Conservation (phyloP, 2,888 invertebrate genomes). For the Lycophotia porphyrea region DNA sequence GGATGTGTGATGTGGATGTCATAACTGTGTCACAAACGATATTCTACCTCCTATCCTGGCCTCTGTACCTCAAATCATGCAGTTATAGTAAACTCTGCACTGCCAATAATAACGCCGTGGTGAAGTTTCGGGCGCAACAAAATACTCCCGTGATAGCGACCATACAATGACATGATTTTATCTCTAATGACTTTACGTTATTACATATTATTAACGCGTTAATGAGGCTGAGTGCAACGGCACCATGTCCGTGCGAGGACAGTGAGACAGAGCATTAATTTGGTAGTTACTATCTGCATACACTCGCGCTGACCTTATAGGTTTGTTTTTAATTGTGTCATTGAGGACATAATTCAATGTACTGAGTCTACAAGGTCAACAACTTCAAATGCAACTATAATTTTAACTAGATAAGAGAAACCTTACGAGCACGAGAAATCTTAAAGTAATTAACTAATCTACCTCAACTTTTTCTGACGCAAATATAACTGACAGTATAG, state of each 20-base stretch:
- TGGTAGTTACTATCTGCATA: neutral
- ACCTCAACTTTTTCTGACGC: slow-evolving; percentile 6
- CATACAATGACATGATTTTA: no score
- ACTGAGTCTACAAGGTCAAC: slow-evolving; percentile 3
- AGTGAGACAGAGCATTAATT: slow-evolving; percentile 17
- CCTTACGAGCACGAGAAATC: neutral
- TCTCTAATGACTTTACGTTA: neutral
- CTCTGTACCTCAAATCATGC: neutral
- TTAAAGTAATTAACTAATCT: slow-evolving; percentile 25
- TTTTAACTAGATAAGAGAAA: neutral
- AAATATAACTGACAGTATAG: slow-evolving; percentile 10
- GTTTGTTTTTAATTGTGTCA: neutral
- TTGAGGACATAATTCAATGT: slow-evolving; percentile 4
- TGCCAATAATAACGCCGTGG: neutral
- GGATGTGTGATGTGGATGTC: neutral
- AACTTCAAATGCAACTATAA: neutral
- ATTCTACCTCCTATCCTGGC: neutral
- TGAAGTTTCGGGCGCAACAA: neutral
- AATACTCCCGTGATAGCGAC: neutral
- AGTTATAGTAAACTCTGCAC: neutral
- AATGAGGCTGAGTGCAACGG: neutral
- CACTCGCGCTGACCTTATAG: neutral
- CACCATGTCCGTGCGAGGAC: neutral
- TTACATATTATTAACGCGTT: neutral
- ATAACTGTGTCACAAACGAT: neutral